These are phyloP conservation scores for Mesaphorura yosii DNA, from an alignment of 1,140 invertebrate genomes.

Conservation along the genomic window DNA sequence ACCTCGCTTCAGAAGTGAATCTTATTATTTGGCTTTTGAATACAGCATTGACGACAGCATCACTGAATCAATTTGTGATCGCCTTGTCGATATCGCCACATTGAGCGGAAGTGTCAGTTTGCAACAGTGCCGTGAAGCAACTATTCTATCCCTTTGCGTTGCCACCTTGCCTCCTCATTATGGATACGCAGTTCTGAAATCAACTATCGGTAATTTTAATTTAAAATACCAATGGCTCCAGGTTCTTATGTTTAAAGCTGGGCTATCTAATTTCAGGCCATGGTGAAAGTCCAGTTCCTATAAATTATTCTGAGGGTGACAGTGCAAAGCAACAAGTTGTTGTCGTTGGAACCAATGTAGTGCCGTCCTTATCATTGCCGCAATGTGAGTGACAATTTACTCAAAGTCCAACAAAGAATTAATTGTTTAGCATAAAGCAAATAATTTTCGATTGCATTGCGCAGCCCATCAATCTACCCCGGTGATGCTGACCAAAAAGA, in stretches of 20 bases:
- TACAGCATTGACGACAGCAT: slow-evolving; percentile 76
- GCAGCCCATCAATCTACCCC: slow-evolving; percentile 59
- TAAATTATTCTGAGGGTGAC: slow-evolving; percentile 26
- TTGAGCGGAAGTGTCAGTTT: slow-evolving; percentile 22
- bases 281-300: slow-evolving; percentile 29
- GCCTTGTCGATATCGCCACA: slow-evolving; percentile 28
- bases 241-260: slow-evolving; percentile 1
- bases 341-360: slow-evolving; percentile 63
- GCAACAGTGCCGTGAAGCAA: slow-evolving; percentile 30
- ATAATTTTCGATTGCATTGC: slow-evolving; percentile 2
- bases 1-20: neutral
- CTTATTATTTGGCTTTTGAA: slow-evolving; percentile 18
- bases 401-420: too few relatives aligned
- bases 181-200: slow-evolving; percentile 71
- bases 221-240: neutral
- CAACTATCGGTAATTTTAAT: slow-evolving; percentile 22
- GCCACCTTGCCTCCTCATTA: slow-evolving; percentile 90
- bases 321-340: slow-evolving; percentile 66
- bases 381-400: too few relatives aligned
- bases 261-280: slow-evolving; percentile 11
- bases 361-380: slow-evolving; percentile 68
- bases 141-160: slow-evolving; percentile 64
- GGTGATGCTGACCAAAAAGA: slow-evolving; percentile 96
- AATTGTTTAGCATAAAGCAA: too few relatives aligned
- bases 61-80: slow-evolving; percentile 30